Evolutionary conservation across 2,113 vertebrate species (phyloP).

Genomic region (Thunnus thynnus): DNA sequence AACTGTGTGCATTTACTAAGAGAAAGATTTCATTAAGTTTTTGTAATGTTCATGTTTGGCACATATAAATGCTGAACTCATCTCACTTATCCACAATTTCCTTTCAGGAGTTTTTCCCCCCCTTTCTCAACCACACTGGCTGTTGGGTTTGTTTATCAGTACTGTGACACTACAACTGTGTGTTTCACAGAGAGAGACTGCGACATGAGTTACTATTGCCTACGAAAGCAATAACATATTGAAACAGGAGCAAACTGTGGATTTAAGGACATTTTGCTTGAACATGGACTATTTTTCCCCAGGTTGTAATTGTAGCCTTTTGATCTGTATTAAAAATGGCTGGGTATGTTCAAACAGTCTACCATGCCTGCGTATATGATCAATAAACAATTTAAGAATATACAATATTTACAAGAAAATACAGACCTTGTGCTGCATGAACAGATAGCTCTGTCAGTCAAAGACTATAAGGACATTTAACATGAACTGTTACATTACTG

Average conservation of each 20-base stretch:
- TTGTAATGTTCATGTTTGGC: constrained; percentile 6
- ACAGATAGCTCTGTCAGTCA: not conserved
- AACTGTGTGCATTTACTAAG: constrained; percentile 1
- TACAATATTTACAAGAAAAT: not conserved
- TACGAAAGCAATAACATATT: constrained; percentile 46
- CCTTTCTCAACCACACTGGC: constrained; percentile 19
- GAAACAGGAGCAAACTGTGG: constrained; percentile 28
- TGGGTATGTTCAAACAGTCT: constrained; percentile 34
- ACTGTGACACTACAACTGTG: constrained; percentile 41
- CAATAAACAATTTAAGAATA: constrained; percentile 37
- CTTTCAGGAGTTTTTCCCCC: not conserved
- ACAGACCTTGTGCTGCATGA: not conserved
- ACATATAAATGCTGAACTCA: not conserved
- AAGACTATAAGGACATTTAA: not conserved
- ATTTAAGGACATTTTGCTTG: constrained; percentile 24
- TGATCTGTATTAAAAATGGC: constrained; percentile 42
- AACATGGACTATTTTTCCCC: constrained; percentile 10
- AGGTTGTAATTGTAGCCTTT: constrained; percentile 53
- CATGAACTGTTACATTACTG: no score
- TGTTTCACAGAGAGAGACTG: constrained; percentile 23
- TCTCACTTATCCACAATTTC: not conserved
- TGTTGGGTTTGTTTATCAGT: constrained; percentile 42
- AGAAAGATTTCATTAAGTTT: not conserved
- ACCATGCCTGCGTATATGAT: constrained; percentile 31
- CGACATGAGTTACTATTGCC: constrained; percentile 7